Percentiles rank a stretch among this genome's conserved stretches.
Conservation (phyloP, 2,113 vertebrate species). For the Vulpes vulpes region DNA sequence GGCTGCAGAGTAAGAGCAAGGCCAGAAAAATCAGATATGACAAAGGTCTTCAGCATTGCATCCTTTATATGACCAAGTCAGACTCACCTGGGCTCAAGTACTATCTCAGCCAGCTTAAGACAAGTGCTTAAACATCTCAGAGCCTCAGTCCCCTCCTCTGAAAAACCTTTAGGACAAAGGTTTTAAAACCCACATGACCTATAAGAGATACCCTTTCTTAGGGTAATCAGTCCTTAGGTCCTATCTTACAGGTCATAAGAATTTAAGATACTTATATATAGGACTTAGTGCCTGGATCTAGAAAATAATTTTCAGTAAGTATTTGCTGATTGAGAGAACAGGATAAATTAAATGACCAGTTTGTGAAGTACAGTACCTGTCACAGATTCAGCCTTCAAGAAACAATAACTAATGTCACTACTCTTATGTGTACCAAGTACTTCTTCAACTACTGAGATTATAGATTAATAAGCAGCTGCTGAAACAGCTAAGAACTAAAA, state of each 20-base stretch:
- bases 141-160: background rate
- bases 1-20: background rate
- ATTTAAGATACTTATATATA: background rate
- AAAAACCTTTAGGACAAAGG: background rate
- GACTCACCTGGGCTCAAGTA: background rate
- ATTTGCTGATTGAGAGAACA: background rate
- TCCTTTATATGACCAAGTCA: background rate
- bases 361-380: background rate
- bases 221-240: background rate
- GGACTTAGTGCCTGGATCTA: background rate
- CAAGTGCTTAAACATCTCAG: background rate
- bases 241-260: background rate
- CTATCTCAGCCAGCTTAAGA: background rate
- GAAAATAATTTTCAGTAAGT: background rate
- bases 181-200: background rate
- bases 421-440: too few species aligned
- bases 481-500: background rate
- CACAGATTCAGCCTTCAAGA: background rate
- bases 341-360: background rate
- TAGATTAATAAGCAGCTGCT: background rate
- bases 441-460: background rate
- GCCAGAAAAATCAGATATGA: background rate
- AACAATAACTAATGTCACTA: background rate
- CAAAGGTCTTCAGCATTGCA: background rate
- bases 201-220: background rate